phyloP scores from a whole-genome alignment of 2,113 vertebrate genomes.

The Rhinogobius similis region DNA sequence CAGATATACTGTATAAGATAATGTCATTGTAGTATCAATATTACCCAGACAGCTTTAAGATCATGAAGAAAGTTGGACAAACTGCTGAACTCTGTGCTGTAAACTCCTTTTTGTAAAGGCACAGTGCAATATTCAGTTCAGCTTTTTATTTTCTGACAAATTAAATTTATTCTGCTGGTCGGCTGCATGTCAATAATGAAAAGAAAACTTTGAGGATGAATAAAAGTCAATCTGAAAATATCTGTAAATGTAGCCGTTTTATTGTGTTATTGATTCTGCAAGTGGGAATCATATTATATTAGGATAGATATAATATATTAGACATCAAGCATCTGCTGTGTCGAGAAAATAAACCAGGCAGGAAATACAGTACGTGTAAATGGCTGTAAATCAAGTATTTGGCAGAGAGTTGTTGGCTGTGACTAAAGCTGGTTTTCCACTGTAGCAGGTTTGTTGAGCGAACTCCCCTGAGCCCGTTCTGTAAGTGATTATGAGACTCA shows the following conservation, averaged over 20 bases:
- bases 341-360: neutral
- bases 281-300: neutral
- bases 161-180: too few species aligned
- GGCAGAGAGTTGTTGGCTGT: neutral
- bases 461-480: neutral
- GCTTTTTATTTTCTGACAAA: too few species aligned
- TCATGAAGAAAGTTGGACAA: too few species aligned
- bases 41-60: neutral
- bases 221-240: too few species aligned
- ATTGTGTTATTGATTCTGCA: neutral
- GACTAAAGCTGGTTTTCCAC: slow-evolving; percentile 21
- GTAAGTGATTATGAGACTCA: slow-evolving; percentile 70
- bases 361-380: neutral
- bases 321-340: neutral
- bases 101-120: too few species aligned
- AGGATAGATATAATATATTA: too few species aligned
- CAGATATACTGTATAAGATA: neutral
- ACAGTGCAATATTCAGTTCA: too few species aligned
- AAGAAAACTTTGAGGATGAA: too few species aligned
- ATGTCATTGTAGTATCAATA: neutral
- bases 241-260: neutral
- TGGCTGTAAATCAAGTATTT: neutral
- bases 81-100: too few species aligned
- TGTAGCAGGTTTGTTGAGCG: slow-evolving; percentile 14
- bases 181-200: too few species aligned